Conservation (phyloP, 92 coral and sea anemone genomes). For the Actinostola sp. region DNA sequence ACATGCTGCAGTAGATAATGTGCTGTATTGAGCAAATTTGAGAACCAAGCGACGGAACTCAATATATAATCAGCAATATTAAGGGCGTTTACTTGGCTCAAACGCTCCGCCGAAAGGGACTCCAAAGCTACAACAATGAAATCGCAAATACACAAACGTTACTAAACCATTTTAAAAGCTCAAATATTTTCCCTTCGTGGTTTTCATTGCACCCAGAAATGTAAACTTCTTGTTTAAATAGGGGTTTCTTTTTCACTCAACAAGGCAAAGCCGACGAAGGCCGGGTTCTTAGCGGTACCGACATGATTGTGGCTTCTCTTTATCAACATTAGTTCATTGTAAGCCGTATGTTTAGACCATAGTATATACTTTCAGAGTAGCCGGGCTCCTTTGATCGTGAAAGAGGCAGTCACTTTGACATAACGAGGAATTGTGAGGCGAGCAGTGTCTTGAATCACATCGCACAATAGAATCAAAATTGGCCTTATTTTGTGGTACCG, state of each 20-base stretch:
- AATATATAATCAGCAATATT: conserved; percentile 12
- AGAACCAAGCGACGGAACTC: not conserved
- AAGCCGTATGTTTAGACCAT: conserved; percentile 10
- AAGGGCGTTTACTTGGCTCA: conserved; percentile 7
- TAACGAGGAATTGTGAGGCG: not conserved
- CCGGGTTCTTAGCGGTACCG: conserved; percentile 2
- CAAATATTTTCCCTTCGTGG: conserved; percentile 17
- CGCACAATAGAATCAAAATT: conserved; percentile 18
- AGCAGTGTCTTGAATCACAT: conserved; percentile 6
- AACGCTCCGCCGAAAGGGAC: not conserved
- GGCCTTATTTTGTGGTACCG: conserved; percentile 18
- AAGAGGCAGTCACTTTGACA: conserved; percentile 13
- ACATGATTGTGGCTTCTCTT: not conserved
- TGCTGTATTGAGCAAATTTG: conserved; percentile 5
- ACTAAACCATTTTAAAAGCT: conserved; percentile 2
- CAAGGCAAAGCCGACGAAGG: not conserved
- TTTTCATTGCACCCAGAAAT: not conserved
- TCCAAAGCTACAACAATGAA: not conserved
- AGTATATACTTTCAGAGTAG: not conserved
- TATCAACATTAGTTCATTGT: conserved; percentile 6
- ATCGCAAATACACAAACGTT: not conserved
- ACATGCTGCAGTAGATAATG: not conserved
- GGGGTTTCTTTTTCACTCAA: not conserved
- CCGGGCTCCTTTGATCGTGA: conserved; percentile 34
- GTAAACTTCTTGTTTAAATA: conserved; percentile 7